Percentiles rank a stretch among this genome's conserved stretches.
phyloP scores from a whole-genome alignment of 2,888 invertebrate genomes.

The Amphipyra berbera region DNA sequence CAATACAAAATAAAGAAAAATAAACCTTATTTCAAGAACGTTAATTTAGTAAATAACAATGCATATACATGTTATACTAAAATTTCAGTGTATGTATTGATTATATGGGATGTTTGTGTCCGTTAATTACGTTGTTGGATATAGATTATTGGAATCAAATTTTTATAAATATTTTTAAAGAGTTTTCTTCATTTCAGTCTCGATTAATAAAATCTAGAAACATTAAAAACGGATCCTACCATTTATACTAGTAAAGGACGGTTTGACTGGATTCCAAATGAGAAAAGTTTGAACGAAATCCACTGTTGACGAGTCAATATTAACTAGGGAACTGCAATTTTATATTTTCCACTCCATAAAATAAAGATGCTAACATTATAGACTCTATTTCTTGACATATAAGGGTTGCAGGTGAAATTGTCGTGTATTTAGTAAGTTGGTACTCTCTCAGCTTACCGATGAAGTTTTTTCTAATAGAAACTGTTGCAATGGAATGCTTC shows the following conservation, averaged over 20 bases:
- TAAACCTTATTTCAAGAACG: no score
- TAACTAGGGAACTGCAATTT: conserved; percentile 79
- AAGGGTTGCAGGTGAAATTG: conserved; percentile 13
- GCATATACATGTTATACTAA: no score
- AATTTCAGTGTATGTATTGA: no score
- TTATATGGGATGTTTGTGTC: no score
- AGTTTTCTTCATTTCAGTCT: not conserved
- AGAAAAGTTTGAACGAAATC: conserved; percentile 87
- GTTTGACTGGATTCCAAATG: conserved; percentile 84
- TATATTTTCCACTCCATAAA: conserved; percentile 51
- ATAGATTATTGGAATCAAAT: no score
- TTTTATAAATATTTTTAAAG: no score
- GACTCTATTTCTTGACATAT: conserved; percentile 1
- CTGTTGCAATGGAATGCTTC: conserved; percentile 62
- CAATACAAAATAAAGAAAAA: no score
- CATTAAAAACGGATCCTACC: conserved; percentile 61
- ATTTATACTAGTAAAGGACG: conserved; percentile 57
- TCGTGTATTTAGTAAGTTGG: conserved; percentile 35
- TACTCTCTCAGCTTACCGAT: conserved; percentile 73
- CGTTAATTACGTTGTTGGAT: no score
- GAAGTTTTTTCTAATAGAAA: conserved; percentile 86
- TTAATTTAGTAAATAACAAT: no score
- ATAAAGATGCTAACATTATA: conserved; percentile 7
- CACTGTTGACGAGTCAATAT: conserved; percentile 87
- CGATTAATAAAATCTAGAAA: conserved; percentile 29